Percentiles rank a stretch among this genome's conserved stretches.
phyloP scores from a whole-genome alignment of 2,888 invertebrate species.

The Notocelia uddmanniana region DNA sequence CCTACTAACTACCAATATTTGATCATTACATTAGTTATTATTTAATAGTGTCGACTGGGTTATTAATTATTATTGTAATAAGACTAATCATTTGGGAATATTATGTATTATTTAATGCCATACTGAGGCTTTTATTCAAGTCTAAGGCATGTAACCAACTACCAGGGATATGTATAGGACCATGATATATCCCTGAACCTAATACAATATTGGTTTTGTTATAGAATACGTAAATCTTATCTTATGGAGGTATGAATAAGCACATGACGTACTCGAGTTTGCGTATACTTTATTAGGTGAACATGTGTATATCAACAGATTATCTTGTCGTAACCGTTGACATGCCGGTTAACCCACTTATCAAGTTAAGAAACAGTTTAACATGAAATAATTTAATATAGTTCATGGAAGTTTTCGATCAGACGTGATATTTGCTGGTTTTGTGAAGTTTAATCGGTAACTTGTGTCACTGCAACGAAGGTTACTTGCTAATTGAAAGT shows the following conservation, averaged over 20 bases:
- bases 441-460: conserved; percentile 29
- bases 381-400: conserved; percentile 21
- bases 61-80: too few relatives aligned
- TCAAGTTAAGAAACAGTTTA: conserved; percentile 35
- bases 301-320: conserved; percentile 33
- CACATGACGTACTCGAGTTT: conserved; percentile 6
- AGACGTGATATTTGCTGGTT: conserved; percentile 28
- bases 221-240: conserved; percentile 20
- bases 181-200: conserved; percentile 6
- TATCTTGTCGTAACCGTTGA: conserved; percentile 35
- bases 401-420: conserved; percentile 20
- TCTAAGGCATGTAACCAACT: neutral
- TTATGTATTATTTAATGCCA: too few relatives aligned
- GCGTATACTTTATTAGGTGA: conserved; percentile 8
- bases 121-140: neutral
- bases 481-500: conserved; percentile 21
- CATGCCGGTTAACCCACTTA: conserved; percentile 38
- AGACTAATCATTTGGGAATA: too few relatives aligned
- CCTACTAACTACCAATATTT: too few relatives aligned
- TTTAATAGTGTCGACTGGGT: too few relatives aligned
- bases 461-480: conserved; percentile 15
- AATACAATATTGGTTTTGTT: conserved; percentile 33
- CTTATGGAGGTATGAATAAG: conserved; percentile 10
- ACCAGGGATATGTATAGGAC: neutral
- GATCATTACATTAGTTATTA: too few relatives aligned